These are phyloP conservation scores for Drosophila pseudotalamancana DNA, from an alignment of 2,888 invertebrate species.

Conservation along the genomic window DNA sequence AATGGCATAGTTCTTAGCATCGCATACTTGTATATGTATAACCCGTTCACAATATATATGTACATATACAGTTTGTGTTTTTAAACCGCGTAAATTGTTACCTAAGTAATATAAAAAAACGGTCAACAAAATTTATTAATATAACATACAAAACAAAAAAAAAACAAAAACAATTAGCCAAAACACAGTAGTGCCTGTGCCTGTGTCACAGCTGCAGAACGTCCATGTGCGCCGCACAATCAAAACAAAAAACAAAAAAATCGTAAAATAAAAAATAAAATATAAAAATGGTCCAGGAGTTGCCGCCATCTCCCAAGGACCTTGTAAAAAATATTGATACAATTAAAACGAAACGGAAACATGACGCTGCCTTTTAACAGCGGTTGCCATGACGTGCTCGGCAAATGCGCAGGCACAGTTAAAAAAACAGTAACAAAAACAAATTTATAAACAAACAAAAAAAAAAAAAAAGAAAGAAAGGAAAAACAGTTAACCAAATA, in stretches of 20 bases:
- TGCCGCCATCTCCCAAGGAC: conserved; percentile 44
- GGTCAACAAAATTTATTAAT: not conserved
- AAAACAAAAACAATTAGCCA: conserved; percentile 14
- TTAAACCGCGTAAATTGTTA: conserved; percentile 55
- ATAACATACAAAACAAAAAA: not conserved
- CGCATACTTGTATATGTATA: conserved; percentile 16
- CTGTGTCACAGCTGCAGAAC: conserved; percentile 17
- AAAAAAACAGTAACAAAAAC: not conserved
- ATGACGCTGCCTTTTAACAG: conserved; percentile 67
- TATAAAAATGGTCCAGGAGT: conserved; percentile 15
- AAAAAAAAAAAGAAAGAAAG: conserved; percentile 1
- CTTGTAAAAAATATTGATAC: conserved; percentile 33
- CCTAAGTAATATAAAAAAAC: conserved; percentile 19
- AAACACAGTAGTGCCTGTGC: conserved; percentile 22
- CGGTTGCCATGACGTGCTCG: conserved; percentile 48
- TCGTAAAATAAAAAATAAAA: conserved; percentile 3
- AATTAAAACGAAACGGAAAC: conserved; percentile 56
- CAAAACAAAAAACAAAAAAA: conserved; percentile 15
- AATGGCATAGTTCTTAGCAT: conserved; percentile 37
- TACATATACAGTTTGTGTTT: conserved; percentile 43
- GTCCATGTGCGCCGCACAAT: conserved; percentile 32
- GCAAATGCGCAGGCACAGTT: conserved; percentile 18
- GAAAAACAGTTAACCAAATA: not conserved
- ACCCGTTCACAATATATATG: conserved; percentile 25
- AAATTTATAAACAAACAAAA: conserved; percentile 7